phyloP scores from a whole-genome alignment of 1,140 invertebrate genomes.

The Trypoxylus dichotomus region DNA sequence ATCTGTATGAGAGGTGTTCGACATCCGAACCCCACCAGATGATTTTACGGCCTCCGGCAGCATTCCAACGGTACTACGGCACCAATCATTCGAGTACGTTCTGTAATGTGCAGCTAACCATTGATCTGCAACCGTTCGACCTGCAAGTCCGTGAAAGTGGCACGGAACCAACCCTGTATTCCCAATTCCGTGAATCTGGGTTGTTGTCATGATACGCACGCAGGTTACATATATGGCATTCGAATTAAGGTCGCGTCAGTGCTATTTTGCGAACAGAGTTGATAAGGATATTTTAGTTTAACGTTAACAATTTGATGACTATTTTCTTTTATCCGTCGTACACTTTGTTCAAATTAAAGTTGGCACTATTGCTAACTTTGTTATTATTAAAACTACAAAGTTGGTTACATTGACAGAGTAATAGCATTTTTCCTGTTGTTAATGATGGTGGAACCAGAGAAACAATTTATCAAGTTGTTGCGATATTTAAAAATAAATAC shows the following conservation, averaged over 20 bases:
- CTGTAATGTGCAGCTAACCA: constrained; percentile 31
- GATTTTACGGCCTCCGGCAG: constrained; percentile 34
- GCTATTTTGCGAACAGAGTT: not conserved
- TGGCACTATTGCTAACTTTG: too few relatives aligned
- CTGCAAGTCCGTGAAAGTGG: constrained; percentile 11
- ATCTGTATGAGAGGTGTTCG: constrained; percentile 21
- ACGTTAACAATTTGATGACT: too few relatives aligned
- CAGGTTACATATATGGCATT: not conserved
- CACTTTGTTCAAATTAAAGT: too few relatives aligned
- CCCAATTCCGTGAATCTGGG: not conserved
- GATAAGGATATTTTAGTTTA: too few relatives aligned
- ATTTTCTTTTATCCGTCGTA: too few relatives aligned
- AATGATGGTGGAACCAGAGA: too few relatives aligned
- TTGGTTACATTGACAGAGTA: too few relatives aligned
- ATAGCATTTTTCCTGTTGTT: too few relatives aligned
- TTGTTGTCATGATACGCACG: not conserved
- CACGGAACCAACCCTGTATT: constrained; percentile 11
- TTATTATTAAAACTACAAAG: too few relatives aligned
- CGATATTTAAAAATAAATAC: too few relatives aligned
- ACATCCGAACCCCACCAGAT: constrained; percentile 32
- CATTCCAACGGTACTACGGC: constrained; percentile 49
- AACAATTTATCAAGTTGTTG: too few relatives aligned
- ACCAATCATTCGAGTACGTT: constrained; percentile 42
- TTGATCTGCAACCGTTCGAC: constrained; percentile 34
- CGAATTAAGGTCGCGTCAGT: not conserved